These are phyloP conservation scores for Typhlichthys eigenmanni DNA, from an alignment of 2,797 vertebrate genomes.

Conservation along the genomic window DNA sequence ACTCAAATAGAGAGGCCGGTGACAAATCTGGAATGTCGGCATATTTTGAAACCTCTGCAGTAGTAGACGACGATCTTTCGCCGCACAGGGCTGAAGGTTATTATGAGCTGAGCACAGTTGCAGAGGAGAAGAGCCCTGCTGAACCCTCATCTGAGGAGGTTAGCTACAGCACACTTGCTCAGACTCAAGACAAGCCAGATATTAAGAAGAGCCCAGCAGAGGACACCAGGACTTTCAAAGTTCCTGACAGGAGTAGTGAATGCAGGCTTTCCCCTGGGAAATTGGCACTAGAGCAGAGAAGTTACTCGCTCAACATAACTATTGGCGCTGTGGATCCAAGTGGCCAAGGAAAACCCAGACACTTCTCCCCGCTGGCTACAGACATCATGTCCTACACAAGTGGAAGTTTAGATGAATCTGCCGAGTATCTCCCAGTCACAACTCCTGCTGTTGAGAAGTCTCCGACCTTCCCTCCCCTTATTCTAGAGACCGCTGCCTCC, in stretches of 20 bases:
- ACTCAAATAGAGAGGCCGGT: slow-evolving; percentile 54
- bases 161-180: slow-evolving; percentile 85
- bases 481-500: slow-evolving; percentile 80
- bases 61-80: slow-evolving; percentile 79
- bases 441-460: slow-evolving; percentile 89
- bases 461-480: slow-evolving; percentile 83
- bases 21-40: slow-evolving; percentile 96
- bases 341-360: slow-evolving; percentile 85
- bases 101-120: slow-evolving; percentile 92
- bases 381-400: slow-evolving; percentile 96
- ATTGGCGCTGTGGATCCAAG: slow-evolving; percentile 90
- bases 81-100: slow-evolving; percentile 84
- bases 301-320: slow-evolving; percentile 96
- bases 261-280: slow-evolving; percentile 89
- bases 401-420: slow-evolving; percentile 94
- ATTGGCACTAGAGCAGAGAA: slow-evolving; percentile 94
- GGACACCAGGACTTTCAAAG: slow-evolving; percentile 77
- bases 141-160: slow-evolving; percentile 73
- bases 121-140: slow-evolving; percentile 69
- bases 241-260: slow-evolving; percentile 88
- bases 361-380: slow-evolving; percentile 92
- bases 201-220: slow-evolving; percentile 59
- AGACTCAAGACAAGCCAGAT: slow-evolving; percentile 69
- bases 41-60: slow-evolving; percentile 96
- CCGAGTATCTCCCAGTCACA: slow-evolving; percentile 91